Conservation (phyloP, 2,888 invertebrate genomes). For the Chymomyza caudatula region DNA sequence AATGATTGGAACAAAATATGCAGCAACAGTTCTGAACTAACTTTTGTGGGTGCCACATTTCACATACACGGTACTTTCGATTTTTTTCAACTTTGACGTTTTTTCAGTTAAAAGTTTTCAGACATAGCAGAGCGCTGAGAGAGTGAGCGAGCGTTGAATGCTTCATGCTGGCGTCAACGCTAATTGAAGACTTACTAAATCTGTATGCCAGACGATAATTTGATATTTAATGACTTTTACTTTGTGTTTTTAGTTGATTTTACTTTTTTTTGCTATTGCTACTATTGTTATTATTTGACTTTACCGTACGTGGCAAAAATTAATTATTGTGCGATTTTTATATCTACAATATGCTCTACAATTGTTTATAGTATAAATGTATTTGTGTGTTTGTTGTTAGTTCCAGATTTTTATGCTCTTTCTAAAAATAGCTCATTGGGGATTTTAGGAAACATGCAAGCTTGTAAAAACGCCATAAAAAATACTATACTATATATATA, state of each 20-base stretch:
- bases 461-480: not conserved
- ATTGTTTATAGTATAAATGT: not conserved
- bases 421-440: too few relatives aligned
- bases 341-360: too few relatives aligned
- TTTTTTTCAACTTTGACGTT: slow-evolving; percentile 28
- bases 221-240: slow-evolving; percentile 62
- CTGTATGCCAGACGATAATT: slow-evolving; percentile 58
- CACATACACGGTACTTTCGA: slow-evolving; percentile 44
- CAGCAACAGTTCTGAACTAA: not conserved
- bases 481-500: not conserved
- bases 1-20: not conserved
- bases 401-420: not conserved
- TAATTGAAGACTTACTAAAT: slow-evolving; percentile 40
- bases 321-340: not conserved
- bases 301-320: not conserved
- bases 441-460: not conserved
- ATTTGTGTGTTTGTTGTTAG: slow-evolving; percentile 12
- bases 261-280: not conserved
- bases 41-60: slow-evolving; percentile 49
- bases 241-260: slow-evolving; percentile 5
- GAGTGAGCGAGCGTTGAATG: not conserved
- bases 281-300: not conserved
- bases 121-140: not conserved
- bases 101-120: not conserved
- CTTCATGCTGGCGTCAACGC: slow-evolving; percentile 20